Evolutionary conservation across 1,140 invertebrate species (phyloP).

Genomic region (Drosophila arizonae): DNA sequence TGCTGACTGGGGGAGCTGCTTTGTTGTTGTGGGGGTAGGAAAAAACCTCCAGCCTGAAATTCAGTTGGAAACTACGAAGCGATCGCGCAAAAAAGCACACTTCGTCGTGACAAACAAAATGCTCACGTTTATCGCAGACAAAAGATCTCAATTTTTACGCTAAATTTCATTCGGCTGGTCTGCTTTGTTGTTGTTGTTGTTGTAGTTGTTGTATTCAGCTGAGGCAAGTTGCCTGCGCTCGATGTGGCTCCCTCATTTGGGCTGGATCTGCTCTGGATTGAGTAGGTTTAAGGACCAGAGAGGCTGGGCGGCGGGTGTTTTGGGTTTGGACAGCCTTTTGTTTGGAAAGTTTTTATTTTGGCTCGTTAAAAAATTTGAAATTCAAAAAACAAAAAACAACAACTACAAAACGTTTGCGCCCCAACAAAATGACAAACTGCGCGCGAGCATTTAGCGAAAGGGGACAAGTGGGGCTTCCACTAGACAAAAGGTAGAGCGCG

Average conservation of each 20-base stretch:
- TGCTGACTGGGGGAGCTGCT: neutral
- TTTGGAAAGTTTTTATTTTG: slow-evolving; percentile 79
- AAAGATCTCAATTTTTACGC: slow-evolving; percentile 80
- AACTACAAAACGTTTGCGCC: slow-evolving; percentile 1
- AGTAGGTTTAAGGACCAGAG: slow-evolving; percentile 15
- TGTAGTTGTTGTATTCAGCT: slow-evolving; percentile 6
- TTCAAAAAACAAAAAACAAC: slow-evolving; percentile 55
- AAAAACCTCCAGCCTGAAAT: slow-evolving; percentile 24
- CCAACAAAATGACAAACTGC: slow-evolving; percentile 37
- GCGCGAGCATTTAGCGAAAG: slow-evolving; percentile 1
- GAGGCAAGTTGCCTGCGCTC: slow-evolving; percentile 27
- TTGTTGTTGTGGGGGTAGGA: neutral
- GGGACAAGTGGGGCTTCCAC: neutral
- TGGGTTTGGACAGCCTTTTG: slow-evolving; percentile 55
- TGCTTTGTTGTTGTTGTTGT: slow-evolving; percentile 23
- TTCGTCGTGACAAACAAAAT: slow-evolving; percentile 80
- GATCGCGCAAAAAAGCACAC: slow-evolving; percentile 79
- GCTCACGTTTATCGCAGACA: slow-evolving; percentile 78
- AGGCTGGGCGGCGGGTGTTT: slow-evolving; percentile 9
- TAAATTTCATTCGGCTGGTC: slow-evolving; percentile 68
- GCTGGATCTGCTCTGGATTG: slow-evolving; percentile 67
- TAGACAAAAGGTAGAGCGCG: slow-evolving; percentile 16
- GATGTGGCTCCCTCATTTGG: slow-evolving; percentile 22
- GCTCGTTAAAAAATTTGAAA: slow-evolving; percentile 76
- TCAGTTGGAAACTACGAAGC: slow-evolving; percentile 19